Evolutionary conservation across 2,113 vertebrate genomes (phyloP), one percentile per base, ranked within the genome.

Genomic region (Ptychochromis oligacanthus): DNA sequence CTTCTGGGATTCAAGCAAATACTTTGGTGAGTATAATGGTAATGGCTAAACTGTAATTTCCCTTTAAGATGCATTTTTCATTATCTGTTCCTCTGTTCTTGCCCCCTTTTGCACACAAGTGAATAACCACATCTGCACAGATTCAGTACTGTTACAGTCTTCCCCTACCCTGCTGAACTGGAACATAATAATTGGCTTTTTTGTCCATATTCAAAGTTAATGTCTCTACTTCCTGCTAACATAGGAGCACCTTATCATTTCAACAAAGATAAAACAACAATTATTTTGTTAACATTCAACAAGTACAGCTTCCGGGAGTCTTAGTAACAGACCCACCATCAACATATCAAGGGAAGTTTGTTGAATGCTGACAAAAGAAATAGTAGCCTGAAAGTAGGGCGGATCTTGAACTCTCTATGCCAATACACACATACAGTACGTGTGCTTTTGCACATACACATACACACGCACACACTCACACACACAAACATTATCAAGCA

Each of bases 201-300:
- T 83, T 75, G 26, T 75, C 67, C 83, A 55, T 61, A 61, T 81
- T 83, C 52, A 61, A 70, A 67, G 79, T 65, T 82, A 86, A 83
- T 79, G 22, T 81, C 57, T 79, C 49, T 24, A 57, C 83, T 90
- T 91, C 88, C 89, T 88, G 75, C 64, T 62, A 80, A 74, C 86
- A 83, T 75, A 6, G 81, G 60, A 90, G 58, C 61, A 82, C 82
- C 86, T 65, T 87, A 81, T 90, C 87, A 93, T 93, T 91, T 84
- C 9, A 85, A 82, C 78, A 40, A 79, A 86, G 85, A 92, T 85
- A 90, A 88, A 93, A 91, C 85, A 91, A 88, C 88, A 91, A 92
- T 91, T 88, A 92, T 89, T 91, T 88, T 84, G 86, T 90, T 76
- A 91, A 91, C 86, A 83, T 87, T 91, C 89, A 90, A 87, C 89